Evolutionary conservation across 1,140 invertebrate genomes (phyloP), one percentile per base, ranked within the genome.

Genomic region (Thaumetopoea pityocampa): DNA sequence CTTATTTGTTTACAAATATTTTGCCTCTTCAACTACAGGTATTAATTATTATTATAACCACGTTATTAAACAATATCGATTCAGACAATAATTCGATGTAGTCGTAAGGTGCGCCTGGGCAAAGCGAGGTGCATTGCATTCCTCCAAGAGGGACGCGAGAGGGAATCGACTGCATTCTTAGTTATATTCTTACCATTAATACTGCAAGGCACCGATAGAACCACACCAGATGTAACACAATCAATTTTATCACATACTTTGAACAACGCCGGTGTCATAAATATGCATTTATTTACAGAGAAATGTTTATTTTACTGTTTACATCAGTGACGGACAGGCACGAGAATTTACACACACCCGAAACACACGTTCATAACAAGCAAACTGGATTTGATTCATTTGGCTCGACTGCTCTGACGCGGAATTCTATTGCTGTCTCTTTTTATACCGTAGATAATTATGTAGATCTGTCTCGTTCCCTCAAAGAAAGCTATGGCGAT

Each of bases 351-450:
- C 56, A 58, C 67, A 81, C 77, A 64, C 58, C 71, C 59, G 61
- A 60, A 49, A 52, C 43, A 50, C 66, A 64, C 59, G 67, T 60
- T 44, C 59, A 69, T 67, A 69, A 68, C 66, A 69, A 72, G 57
- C 64, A 77, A 83, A 83, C 78, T 83, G 71, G 76, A 72, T n/a
- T n/a, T n/a, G n/a, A n/a, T 77, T 63, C 67, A 67, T 70, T 73
- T 61, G 67, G 57, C 55, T 61, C 62, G 65, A 51, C 49, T 54
- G 65, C 20, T 59, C 54, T 61, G 65, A 62, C 66, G 69, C 71
- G 72, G 71, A 69, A 72, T 78, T 67, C 73, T 77, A 69, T 81
- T 66, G 49, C 46, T 69, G 56, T 58, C 34, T 70, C 78, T 61
- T 67, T 59, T 43, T 83, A 57, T 24, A 34, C 17, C 65, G 16